These are phyloP conservation scores for Microhierax caerulescens DNA, from an alignment of 2,797 vertebrate genomes.

Conservation along the genomic window DNA sequence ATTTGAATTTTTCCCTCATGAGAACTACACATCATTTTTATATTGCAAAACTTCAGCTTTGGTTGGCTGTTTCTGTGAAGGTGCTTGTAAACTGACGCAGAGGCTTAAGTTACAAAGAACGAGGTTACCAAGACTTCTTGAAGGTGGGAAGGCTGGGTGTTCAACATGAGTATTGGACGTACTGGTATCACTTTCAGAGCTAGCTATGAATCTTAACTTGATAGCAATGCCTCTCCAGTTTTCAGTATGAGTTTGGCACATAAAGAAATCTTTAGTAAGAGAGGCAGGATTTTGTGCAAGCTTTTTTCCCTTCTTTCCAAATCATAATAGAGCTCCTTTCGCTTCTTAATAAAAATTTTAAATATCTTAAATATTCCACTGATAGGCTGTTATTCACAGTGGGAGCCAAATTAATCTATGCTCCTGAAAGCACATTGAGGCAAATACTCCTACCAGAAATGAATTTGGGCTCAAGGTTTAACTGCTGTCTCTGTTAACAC, in stretches of 20 bases:
- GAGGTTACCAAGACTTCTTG: neutral
- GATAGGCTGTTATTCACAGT: constrained; percentile 4
- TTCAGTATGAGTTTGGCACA: neutral
- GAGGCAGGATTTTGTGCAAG: neutral
- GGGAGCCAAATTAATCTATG: constrained; percentile 8
- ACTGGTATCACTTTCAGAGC: neutral
- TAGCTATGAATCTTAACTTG: neutral
- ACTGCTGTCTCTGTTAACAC: constrained; percentile 31
- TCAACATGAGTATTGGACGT: neutral
- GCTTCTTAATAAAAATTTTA: constrained; percentile 29
- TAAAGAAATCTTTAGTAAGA: neutral
- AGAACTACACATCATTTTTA: neutral
- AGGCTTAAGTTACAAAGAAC: neutral
- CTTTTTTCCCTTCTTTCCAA: neutral
- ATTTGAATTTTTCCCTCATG: neutral
- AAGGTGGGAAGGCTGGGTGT: neutral
- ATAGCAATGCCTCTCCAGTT: neutral
- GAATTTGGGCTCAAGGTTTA: constrained; percentile 43
- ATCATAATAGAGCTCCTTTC: neutral
- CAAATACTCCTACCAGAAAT: constrained; percentile 1
- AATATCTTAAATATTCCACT: constrained; percentile 23
- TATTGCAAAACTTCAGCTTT: neutral
- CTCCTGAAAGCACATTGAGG: neutral
- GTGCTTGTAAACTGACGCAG: neutral
- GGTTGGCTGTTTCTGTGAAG: neutral